A percentile compares a stretch with the other conserved stretches of the same genome.
Conservation (phyloP, 2,888 invertebrate genomes). For the Argynnis bischoffii region DNA sequence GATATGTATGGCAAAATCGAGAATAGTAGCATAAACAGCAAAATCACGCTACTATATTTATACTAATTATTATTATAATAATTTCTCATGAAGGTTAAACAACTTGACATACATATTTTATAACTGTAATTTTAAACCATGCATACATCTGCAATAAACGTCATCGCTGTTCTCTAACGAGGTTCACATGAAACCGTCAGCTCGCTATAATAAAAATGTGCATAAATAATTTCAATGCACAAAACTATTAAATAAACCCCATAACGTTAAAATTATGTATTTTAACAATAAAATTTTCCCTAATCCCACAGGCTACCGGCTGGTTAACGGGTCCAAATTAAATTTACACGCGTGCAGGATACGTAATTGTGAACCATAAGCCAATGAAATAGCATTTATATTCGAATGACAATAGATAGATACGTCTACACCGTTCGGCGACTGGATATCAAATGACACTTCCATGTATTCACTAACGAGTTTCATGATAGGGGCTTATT, state of each 20-base stretch:
- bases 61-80: too few species aligned
- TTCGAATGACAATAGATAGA: slow-evolving; percentile 44
- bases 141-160: slow-evolving; percentile 19
- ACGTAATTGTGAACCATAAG: slow-evolving; percentile 52
- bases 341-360: slow-evolving; percentile 6
- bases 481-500: slow-evolving; percentile 60
- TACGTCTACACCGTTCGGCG: slow-evolving; percentile 52
- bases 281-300: slow-evolving; percentile 68
- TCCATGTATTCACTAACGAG: slow-evolving; percentile 72
- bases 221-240: slow-evolving; percentile 9
- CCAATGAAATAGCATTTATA: slow-evolving; percentile 47
- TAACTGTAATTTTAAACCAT: slow-evolving; percentile 2
- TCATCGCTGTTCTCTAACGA: slow-evolving; percentile 11
- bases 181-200: slow-evolving; percentile 4
- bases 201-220: too few species aligned
- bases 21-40: too few species aligned
- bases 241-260: slow-evolving; percentile 10
- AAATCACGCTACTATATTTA: too few species aligned
- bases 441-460: slow-evolving; percentile 72
- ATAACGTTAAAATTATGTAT: slow-evolving; percentile 37
- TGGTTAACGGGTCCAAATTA: slow-evolving; percentile 18
- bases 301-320: slow-evolving; percentile 61
- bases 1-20: too few species aligned
- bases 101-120: slow-evolving; percentile 14
- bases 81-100: neutral